A percentile compares a stretch with the other conserved stretches of the same genome.
These are phyloP conservation scores for Cataglyphis rosenhaueri DNA, from an alignment of 2,888 invertebrate genomes.

Conservation along the genomic window DNA sequence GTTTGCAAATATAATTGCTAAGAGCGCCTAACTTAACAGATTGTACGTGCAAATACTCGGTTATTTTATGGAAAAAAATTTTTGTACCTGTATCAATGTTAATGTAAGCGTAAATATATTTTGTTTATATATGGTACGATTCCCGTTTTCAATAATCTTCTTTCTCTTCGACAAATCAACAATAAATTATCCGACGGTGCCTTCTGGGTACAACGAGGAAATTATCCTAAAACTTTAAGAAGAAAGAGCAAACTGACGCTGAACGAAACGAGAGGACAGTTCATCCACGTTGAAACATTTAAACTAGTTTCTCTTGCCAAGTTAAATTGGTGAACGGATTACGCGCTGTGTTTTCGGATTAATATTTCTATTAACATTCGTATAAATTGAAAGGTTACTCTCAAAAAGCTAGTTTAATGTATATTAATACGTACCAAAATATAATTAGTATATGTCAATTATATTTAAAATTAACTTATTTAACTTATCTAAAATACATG, in stretches of 20 bases:
- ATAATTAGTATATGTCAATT: not conserved
- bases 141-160: not conserved
- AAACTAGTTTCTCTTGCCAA: not conserved
- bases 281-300: not conserved
- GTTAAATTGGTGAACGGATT: constrained; percentile 16
- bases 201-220: not conserved
- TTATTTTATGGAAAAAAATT: not conserved
- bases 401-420: not conserved
- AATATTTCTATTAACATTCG: constrained; percentile 27
- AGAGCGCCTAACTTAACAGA: constrained; percentile 2
- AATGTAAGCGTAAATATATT: not conserved
- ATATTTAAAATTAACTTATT: not conserved
- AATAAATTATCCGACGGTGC: not conserved
- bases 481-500: not conserved
- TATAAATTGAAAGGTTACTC: not conserved
- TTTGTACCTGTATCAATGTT: not conserved
- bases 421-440: not conserved
- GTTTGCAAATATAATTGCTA: constrained; percentile 19
- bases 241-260: constrained; percentile 10
- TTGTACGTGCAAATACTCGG: not conserved
- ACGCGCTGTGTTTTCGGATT: not conserved
- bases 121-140: not conserved
- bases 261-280: constrained; percentile 22
- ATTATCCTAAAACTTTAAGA: constrained; percentile 28
- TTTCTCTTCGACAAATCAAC: not conserved